A percentile compares a stretch with the other conserved stretches of the same genome.
Conservation (phyloP, 2,888 invertebrate genomes). For the Antheraea assamensis region DNA sequence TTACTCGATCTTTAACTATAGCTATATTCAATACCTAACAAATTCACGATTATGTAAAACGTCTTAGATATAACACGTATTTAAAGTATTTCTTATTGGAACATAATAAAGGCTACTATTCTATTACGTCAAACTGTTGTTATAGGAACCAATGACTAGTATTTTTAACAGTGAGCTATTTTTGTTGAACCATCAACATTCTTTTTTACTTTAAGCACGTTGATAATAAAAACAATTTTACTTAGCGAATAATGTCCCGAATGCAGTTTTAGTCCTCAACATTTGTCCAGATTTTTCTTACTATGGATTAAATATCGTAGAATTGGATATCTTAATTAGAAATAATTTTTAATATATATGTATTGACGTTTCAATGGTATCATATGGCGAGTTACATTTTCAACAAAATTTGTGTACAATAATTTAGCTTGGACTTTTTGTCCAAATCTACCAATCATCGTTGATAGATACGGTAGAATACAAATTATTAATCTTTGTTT, state of each 20-base stretch:
- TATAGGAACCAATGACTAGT: background rate
- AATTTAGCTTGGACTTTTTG: background rate
- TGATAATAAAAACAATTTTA: background rate
- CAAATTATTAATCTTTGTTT: constrained; percentile 44
- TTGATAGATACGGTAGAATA: constrained; percentile 27
- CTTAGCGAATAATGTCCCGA: background rate
- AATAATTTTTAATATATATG: background rate
- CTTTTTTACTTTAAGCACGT: background rate
- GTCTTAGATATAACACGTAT: background rate
- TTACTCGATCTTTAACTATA: background rate
- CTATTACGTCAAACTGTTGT: background rate
- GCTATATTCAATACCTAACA: background rate
- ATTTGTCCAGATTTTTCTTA: background rate
- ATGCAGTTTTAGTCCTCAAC: background rate
- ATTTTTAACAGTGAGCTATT: background rate
- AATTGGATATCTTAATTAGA: background rate
- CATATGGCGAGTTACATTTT: background rate
- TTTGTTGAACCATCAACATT: background rate
- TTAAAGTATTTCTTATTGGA: background rate
- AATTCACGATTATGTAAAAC: background rate
- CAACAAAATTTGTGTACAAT: background rate
- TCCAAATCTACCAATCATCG: background rate
- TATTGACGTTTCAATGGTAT: background rate
- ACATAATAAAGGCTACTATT: background rate
- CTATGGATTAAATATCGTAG: background rate